Percentiles rank a stretch among this genome's conserved stretches.
phyloP scores from a whole-genome alignment of 2,888 invertebrate genomes.

The Drosophila prostipennis region DNA sequence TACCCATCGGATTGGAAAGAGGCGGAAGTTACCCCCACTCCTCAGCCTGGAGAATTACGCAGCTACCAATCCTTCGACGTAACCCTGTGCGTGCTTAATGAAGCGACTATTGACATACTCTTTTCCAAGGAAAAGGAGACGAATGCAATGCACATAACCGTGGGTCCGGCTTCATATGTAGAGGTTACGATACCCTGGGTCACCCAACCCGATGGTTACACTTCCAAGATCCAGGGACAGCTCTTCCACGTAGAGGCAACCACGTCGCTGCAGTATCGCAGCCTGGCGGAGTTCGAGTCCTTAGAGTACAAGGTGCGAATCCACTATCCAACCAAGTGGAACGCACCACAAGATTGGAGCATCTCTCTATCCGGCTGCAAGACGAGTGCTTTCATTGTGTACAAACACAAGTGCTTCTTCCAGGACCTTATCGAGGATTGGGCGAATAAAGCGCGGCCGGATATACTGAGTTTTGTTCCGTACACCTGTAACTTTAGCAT shows the following conservation, averaged over 20 bases:
- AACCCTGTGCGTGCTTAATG: constrained; percentile 94
- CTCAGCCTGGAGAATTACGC: constrained; percentile 94
- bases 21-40: constrained; percentile 91
- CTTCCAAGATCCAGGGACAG: constrained; percentile 96
- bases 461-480: constrained; percentile 97
- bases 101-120: constrained; percentile 97
- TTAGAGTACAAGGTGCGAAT: constrained; percentile 92
- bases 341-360: constrained; percentile 98
- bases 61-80: constrained; percentile 97
- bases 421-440: constrained; percentile 98
- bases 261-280: constrained; percentile 96
- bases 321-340: constrained; percentile 97
- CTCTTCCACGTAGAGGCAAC: constrained; percentile 97
- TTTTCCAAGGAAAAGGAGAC: constrained; percentile 97
- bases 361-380: constrained; percentile 96
- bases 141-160: constrained; percentile 97
- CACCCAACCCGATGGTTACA: constrained; percentile 93
- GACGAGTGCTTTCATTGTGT: constrained; percentile 95
- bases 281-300: constrained; percentile 97
- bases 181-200: constrained; percentile 99
- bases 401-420: constrained; percentile 98
- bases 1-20: constrained; percentile 95
- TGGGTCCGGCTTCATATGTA: constrained; percentile 97
- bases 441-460: constrained; percentile 96
- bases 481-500: constrained; percentile 98